Evolutionary conservation across 2,113 vertebrate species (phyloP), one percentile per base, ranked within the genome.

Genomic region (Campylomormyrus numenius): DNA sequence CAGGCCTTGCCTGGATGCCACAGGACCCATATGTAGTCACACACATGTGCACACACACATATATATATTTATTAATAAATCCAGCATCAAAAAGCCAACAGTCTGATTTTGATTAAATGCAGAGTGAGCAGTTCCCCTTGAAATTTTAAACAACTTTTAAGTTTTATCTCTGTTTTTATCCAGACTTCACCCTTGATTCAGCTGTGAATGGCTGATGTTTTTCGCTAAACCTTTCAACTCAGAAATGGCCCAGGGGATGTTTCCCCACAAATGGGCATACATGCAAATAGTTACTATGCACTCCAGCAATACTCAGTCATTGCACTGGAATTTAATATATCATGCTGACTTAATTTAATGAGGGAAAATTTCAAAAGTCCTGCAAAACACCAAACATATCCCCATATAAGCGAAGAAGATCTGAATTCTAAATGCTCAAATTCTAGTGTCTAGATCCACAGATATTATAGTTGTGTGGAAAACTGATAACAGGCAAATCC

Each of bases 401-500:
- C 89, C 90, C 86, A 89, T 90, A 90, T 90, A 91, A 94, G 91
- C 48, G 19, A 48, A 27, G 90, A 90, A 91, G 92, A 90, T 93
- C 94, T 94, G 91, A 92, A 93, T 95, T 92, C 77, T 56, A 66
- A 93, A 80, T 91, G 93, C 92, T 93, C 93, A 92, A 89, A 91
- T 93, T 91, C 91, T 56, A 88, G 24, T 90, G 4, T 31, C 21
- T 92, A 94, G 89, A 93, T 91, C 92, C 93, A 95, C 90, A 94
- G 91, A 92, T 87, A 90, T 90, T 84, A 88, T 93, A 95, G 94
- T 92, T 92, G 92, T 93, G 93, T 91, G 90, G 92, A 91, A 77
- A 91, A 92, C 91, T 90, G 91, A 91, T 94, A 94, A 94, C 94
- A 93, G 90, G 93, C 92, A 93, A 92, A 92, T 94, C 93, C 94